Evolutionary conservation across 1,140 invertebrate genomes (phyloP).

Genomic region (Drosophila oshimai): DNA sequence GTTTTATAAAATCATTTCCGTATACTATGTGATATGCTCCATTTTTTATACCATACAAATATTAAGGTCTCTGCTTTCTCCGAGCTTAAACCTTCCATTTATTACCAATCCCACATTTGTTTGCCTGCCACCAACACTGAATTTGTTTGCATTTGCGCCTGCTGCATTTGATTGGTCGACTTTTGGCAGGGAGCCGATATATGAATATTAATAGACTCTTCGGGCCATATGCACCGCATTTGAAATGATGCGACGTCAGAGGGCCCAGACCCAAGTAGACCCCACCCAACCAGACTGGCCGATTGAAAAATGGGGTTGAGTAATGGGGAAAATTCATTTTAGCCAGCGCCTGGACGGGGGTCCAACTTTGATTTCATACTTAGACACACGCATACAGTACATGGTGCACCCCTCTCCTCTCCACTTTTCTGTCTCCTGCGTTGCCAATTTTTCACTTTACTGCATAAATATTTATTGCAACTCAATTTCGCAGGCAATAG

Average conservation of each 20-base stretch:
- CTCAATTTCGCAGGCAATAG: conserved; percentile 79
- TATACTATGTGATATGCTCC: too few species aligned
- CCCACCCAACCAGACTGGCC: background rate
- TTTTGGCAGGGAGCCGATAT: conserved; percentile 53
- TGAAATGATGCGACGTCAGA: conserved; percentile 15
- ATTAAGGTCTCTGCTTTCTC: background rate
- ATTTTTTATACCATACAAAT: too few species aligned
- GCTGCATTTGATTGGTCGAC: conserved; percentile 74
- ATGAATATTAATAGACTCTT: conserved; percentile 73
- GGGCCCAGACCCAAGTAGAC: background rate
- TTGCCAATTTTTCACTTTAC: conserved; percentile 78
- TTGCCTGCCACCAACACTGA: background rate
- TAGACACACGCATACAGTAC: conserved; percentile 7
- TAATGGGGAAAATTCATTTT: conserved; percentile 79
- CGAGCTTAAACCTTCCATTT: background rate
- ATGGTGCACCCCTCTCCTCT: background rate
- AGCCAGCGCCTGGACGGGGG: conserved; percentile 27
- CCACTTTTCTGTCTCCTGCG: conserved; percentile 57
- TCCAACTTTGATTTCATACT: conserved; percentile 56
- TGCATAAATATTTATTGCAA: conserved; percentile 81
- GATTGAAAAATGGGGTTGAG: conserved; percentile 47
- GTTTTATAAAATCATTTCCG: too few species aligned
- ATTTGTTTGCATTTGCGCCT: conserved; percentile 59
- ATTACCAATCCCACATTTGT: conserved; percentile 2
- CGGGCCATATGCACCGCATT: conserved; percentile 29